Evolutionary conservation across 1,140 invertebrate species (phyloP), one percentile per base, ranked within the genome.

Genomic region (Micrasema minimum): DNA sequence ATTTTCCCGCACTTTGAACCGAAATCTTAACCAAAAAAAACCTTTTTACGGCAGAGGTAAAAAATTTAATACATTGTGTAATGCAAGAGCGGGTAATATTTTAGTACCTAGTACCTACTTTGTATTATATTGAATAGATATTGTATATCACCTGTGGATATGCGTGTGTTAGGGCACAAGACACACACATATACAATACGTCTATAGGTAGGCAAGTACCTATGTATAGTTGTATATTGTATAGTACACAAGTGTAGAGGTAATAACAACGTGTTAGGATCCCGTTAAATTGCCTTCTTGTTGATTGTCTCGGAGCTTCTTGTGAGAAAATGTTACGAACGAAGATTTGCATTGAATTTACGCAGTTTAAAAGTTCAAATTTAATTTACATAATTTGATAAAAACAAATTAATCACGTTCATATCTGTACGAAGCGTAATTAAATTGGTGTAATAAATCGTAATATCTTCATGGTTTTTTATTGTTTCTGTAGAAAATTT

Each of bases 281-380:
- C 55, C 55, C 55, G 55, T 59, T 59, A 59, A 38, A 38, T 1
- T 11, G 22, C 37, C 37, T 59, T 59, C 37, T 59, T 35, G 37
- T 59, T 59, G 55, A 59, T 59, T 59, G 26, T 31, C 26, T 23
- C 37, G 37, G 4, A 14, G 37, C 37, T 41, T 41, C 55, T 16
- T 43, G 55, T 43, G 55, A 16, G 51, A 59, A 59, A 59, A 43
- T 7, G 35, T 38, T 41, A 59, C 55, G 11, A 18, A 18, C 37
- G 37, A 55, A n/a, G 26, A 26, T 14, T 37, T 55, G 16, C 43
- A 46, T 46, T 46, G 16, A 31, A 31, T 31, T n/a, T 31, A 31
- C 26, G 7, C 26, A 31, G 26, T 31, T 31, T 31, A 31, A 31
- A 31, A 31, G 26, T 31, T 31, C 26, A 31, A 31, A 31, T 31